These are phyloP conservation scores for Ctenosaura bakeri DNA, from an alignment of 2,797 vertebrate species.

Conservation along the genomic window DNA sequence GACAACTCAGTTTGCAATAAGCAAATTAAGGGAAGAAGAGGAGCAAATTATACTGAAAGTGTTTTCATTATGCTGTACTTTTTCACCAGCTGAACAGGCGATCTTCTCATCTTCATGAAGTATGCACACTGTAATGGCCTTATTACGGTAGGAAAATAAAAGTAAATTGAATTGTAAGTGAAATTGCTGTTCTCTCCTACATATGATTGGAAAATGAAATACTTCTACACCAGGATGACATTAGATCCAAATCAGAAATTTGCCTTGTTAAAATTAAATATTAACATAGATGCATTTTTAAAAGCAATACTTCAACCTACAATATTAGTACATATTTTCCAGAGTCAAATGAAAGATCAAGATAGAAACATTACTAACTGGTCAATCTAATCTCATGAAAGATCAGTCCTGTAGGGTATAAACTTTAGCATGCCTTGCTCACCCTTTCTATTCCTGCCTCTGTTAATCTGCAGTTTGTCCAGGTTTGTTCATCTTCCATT, in stretches of 20 bases:
- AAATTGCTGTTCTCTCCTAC: not conserved
- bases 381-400: no score
- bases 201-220: slow-evolving; percentile 35
- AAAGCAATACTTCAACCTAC: not conserved
- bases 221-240: slow-evolving; percentile 2
- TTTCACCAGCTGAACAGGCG: slow-evolving; percentile 2
- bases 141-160: slow-evolving; percentile 44
- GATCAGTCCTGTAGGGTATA: not conserved
- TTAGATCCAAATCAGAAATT: slow-evolving; percentile 36
- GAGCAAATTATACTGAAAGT: slow-evolving; percentile 30
- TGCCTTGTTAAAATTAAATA: slow-evolving; percentile 37
- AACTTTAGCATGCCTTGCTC: not conserved
- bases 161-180: slow-evolving; percentile 35
- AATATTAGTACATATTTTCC: not conserved
- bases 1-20: slow-evolving; percentile 40
- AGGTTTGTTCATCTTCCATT: no score
- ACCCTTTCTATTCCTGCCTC: no score
- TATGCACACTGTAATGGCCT: slow-evolving; percentile 1
- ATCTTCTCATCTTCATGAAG: slow-evolving; percentile 30
- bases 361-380: not conserved
- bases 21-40: slow-evolving; percentile 31
- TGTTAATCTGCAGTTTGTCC: no score
- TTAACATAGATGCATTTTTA: slow-evolving; percentile 1
- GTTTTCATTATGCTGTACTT: slow-evolving; percentile 20
- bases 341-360: not conserved